Evolutionary conservation across 2,113 vertebrate species (phyloP).

Genomic region (Indicator maculatus): DNA sequence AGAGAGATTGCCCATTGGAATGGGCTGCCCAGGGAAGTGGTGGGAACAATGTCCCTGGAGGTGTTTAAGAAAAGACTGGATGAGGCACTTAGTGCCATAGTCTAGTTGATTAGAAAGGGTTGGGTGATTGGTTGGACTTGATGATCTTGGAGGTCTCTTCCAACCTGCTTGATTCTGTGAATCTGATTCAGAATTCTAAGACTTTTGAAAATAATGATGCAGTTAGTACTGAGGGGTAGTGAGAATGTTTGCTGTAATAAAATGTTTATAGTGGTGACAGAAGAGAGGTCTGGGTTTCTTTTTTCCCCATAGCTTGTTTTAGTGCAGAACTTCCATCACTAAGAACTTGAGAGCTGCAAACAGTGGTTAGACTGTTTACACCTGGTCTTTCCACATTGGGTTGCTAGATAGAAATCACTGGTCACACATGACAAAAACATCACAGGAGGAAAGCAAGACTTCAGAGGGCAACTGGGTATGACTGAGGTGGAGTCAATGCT

Average conservation of each 20-base stretch:
- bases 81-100: too few relatives aligned
- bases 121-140: too few relatives aligned
- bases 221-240: not conserved
- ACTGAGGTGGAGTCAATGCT: not conserved
- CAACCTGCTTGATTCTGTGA: not conserved
- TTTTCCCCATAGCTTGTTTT: not conserved
- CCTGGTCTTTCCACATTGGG: not conserved
- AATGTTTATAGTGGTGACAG: not conserved
- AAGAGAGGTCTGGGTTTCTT: not conserved
- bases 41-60: too few relatives aligned
- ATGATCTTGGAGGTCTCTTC: too few relatives aligned
- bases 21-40: too few relatives aligned
- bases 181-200: not conserved
- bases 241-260: not conserved
- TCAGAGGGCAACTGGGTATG: not conserved
- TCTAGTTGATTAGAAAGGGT: too few relatives aligned
- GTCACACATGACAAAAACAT: not conserved
- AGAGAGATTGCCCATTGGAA: too few relatives aligned
- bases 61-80: too few relatives aligned
- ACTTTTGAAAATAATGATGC: not conserved
- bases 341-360: not conserved
- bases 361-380: not conserved
- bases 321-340: not conserved
- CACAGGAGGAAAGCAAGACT: not conserved
- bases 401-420: not conserved